Percentiles rank a stretch among this genome's conserved stretches.
Evolutionary conservation across 2,797 vertebrate species (phyloP).

Genomic region (Pantherophis alleghaniensis): DNA sequence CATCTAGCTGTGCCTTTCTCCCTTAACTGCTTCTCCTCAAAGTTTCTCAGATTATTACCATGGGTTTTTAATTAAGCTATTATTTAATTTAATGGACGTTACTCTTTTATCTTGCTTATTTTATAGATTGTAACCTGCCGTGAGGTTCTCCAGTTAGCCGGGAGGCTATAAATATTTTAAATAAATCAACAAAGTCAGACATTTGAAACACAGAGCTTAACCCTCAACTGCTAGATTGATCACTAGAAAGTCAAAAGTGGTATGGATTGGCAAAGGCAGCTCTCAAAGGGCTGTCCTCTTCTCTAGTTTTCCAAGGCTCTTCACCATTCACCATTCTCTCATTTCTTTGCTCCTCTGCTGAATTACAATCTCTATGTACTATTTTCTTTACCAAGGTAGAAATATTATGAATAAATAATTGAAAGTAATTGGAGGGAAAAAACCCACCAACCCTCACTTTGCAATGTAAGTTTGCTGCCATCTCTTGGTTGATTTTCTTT

Average conservation of each 20-base stretch:
- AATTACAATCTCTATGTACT: conserved; percentile 3
- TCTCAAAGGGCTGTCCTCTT: not conserved
- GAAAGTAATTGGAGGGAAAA: conserved; percentile 36
- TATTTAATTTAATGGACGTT: not conserved
- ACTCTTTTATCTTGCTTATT: not conserved
- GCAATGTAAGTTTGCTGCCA: conserved; percentile 72
- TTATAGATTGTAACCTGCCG: not conserved
- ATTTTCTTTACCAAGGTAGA: conserved; percentile 41
- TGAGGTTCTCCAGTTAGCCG: not conserved
- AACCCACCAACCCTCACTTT: not conserved
- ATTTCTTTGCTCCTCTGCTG: not conserved
- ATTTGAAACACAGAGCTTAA: conserved; percentile 24
- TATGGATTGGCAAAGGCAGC: conserved; percentile 21
- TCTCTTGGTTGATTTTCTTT: conserved; percentile 57
- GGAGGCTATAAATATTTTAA: not conserved
- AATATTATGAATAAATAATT: conserved; percentile 25
- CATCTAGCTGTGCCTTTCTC: not conserved
- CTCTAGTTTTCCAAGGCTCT: conserved; percentile 10
- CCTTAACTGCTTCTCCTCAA: not conserved
- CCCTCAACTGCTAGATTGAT: conserved; percentile 21
- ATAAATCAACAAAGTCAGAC: not conserved
- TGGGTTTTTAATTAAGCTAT: not conserved
- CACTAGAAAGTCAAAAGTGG: conserved; percentile 1
- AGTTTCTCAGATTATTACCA: not conserved
- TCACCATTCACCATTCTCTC: not conserved